Percentiles rank a stretch among this genome's conserved stretches.
Conservation (phyloP, 2,113 vertebrate species). For the Lanius collurio region DNA sequence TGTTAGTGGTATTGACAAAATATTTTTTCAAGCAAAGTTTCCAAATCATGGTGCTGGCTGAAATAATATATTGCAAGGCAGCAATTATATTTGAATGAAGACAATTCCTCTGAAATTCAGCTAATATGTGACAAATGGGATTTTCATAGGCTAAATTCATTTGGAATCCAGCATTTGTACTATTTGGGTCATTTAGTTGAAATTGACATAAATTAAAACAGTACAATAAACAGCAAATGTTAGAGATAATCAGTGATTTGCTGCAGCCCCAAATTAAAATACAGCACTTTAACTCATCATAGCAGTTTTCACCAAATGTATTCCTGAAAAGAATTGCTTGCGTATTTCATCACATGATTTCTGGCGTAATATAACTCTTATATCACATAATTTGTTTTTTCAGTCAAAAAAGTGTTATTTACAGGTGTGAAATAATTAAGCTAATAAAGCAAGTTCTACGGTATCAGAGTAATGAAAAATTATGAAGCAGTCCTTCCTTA, state of each 20-base stretch:
- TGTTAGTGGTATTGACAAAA: not conserved
- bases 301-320: not conserved
- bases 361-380: not conserved
- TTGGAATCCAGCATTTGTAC: not conserved
- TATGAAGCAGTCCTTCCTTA: not conserved
- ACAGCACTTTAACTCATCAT: not conserved
- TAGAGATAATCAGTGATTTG: not conserved
- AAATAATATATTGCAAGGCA: not conserved
- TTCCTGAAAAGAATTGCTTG: not conserved
- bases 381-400: not conserved
- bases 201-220: conserved; percentile 17
- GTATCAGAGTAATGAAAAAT: not conserved
- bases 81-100: not conserved
- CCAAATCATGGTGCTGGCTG: not conserved
- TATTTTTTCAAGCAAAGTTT: not conserved
- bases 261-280: not conserved
- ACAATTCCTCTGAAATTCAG: not conserved
- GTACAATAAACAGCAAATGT: not conserved
- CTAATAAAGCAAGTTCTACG: not conserved
- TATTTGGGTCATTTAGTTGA: not conserved
- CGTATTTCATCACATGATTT: not conserved
- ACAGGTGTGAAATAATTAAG: not conserved
- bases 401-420: not conserved
- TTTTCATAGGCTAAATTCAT: not conserved
- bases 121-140: not conserved